Percentiles rank a stretch among this genome's conserved stretches.
Evolutionary conservation across 1,140 invertebrate species (phyloP).

Genomic region (Rhagoletis pomonella): DNA sequence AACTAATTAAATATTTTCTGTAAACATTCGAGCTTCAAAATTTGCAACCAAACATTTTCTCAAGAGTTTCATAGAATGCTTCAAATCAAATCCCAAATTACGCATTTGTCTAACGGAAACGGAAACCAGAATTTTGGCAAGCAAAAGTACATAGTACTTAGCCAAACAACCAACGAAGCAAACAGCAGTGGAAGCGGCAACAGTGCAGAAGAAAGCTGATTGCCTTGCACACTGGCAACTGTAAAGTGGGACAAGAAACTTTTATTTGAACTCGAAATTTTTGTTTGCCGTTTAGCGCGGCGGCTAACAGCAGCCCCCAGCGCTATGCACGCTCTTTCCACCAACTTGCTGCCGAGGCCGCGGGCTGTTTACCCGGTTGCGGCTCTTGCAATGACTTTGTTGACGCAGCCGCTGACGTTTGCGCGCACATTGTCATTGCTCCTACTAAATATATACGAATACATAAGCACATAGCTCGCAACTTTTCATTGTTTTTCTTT

Average conservation of each 20-base stretch:
- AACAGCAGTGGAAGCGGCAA: neutral
- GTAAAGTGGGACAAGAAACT: slow-evolving; percentile 36
- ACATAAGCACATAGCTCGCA: too few species aligned
- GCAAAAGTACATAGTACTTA: neutral
- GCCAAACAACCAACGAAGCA: neutral
- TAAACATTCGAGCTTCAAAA: neutral
- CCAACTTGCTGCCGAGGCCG: neutral
- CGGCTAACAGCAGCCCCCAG: slow-evolving; percentile 15
- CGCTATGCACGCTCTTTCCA: neutral
- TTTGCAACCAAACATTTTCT: slow-evolving; percentile 11
- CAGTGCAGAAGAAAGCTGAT: neutral
- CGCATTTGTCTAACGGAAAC: slow-evolving; percentile 26
- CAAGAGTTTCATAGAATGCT: neutral
- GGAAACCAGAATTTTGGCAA: slow-evolving; percentile 33
- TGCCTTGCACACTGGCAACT: neutral
- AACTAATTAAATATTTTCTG: neutral
- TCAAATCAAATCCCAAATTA: slow-evolving; percentile 34
- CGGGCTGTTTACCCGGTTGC: slow-evolving; percentile 25
- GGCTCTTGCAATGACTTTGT: slow-evolving; percentile 6
- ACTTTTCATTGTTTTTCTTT: slow-evolving; percentile 51
- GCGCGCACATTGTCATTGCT: neutral
- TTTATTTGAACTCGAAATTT: slow-evolving; percentile 48
- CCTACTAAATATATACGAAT: too few species aligned
- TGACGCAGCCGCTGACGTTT: slow-evolving; percentile 1
- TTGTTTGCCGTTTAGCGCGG: slow-evolving; percentile 46